Evolutionary conservation across 2,113 vertebrate species (phyloP).

Genomic region (Cromileptes altivelis): DNA sequence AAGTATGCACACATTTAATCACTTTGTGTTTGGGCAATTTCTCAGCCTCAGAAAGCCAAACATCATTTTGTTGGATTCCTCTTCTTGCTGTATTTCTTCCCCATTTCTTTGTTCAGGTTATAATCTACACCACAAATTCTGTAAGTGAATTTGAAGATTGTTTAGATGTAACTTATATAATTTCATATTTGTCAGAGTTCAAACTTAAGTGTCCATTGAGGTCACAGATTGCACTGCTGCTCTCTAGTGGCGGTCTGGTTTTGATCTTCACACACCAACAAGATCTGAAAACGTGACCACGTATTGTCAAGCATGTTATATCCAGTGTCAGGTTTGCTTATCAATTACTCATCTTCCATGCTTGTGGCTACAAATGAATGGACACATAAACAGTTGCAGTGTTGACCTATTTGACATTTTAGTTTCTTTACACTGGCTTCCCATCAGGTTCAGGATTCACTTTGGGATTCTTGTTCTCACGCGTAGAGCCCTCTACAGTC

Average conservation of each 20-base stretch:
- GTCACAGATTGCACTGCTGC: conserved; percentile 34
- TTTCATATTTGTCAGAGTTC: neutral
- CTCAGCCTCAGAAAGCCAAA: neutral
- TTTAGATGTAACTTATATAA: neutral
- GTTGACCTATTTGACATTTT: no score
- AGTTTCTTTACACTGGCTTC: no score
- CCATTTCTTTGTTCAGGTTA: neutral
- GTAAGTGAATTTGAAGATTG: neutral
- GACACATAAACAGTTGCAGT: neutral
- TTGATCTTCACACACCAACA: neutral
- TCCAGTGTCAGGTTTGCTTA: neutral
- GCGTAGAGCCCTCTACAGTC: no score
- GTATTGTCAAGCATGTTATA: neutral
- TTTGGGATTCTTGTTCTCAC: no score
- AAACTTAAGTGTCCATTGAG: neutral
- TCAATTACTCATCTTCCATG: neutral
- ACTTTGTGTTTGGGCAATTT: neutral
- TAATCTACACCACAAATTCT: neutral
- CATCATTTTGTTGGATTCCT: neutral
- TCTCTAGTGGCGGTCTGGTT: conserved; percentile 56
- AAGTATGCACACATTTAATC: neutral
- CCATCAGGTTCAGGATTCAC: no score
- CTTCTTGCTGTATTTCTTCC: neutral
- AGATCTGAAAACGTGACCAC: neutral
- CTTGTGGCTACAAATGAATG: neutral